Percentiles rank a stretch among this genome's conserved stretches.
Evolutionary conservation across 92 coral and sea anemone genomes (phyloP).

Genomic region (Phenganax subtilis): DNA sequence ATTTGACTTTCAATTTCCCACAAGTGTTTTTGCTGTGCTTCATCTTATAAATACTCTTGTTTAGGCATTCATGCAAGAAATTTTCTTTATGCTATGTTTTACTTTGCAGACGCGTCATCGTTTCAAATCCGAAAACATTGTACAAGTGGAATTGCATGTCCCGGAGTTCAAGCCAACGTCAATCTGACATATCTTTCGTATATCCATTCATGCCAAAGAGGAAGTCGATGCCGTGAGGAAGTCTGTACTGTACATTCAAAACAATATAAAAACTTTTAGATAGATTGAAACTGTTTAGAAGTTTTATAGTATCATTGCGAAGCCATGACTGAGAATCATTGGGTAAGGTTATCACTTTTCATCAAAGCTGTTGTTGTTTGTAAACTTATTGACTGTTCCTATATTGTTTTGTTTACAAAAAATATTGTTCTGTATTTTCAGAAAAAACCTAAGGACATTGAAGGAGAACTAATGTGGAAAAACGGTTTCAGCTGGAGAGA

Average conservation of each 20-base stretch:
- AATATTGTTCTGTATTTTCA: neutral
- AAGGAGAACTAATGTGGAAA: conserved; percentile 25
- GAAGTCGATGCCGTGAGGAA: neutral
- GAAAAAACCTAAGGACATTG: conserved; percentile 21
- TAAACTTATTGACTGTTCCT: neutral
- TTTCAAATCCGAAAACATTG: neutral
- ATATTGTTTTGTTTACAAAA: neutral
- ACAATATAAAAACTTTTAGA: neutral
- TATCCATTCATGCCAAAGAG: too few species aligned
- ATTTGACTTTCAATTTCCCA: neutral
- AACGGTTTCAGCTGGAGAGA: conserved; percentile 14
- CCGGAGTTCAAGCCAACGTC: neutral
- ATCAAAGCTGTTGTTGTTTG: neutral
- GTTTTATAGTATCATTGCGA: neutral
- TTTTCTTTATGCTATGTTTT: neutral
- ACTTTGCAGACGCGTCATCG: neutral
- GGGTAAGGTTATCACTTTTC: neutral
- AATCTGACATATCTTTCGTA: too few species aligned
- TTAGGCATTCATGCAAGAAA: too few species aligned
- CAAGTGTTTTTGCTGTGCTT: neutral
- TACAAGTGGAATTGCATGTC: neutral
- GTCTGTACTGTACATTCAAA: neutral
- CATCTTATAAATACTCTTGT: too few species aligned
- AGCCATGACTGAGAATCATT: conserved; percentile 7
- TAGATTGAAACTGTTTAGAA: neutral